These are phyloP conservation scores for Pterostichus madidus DNA, from an alignment of 2,888 invertebrate genomes.

Conservation along the genomic window DNA sequence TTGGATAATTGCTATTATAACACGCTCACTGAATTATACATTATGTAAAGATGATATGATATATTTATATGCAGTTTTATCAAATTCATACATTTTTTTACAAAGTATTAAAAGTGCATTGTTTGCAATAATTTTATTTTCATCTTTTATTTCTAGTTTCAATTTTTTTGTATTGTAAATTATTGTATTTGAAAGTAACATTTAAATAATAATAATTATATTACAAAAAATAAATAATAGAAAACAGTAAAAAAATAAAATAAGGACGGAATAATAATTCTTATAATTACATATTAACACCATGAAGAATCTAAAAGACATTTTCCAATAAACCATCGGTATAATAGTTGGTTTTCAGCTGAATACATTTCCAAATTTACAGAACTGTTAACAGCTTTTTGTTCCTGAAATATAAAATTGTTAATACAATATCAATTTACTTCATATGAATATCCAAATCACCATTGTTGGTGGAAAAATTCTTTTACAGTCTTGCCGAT, in stretches of 20 bases:
- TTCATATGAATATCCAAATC: slow-evolving; percentile 70
- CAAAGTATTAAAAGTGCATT: too few relatives aligned
- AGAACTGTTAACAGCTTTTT: slow-evolving; percentile 75
- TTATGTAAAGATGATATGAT: too few relatives aligned
- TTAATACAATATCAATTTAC: neutral
- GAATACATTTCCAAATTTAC: slow-evolving; percentile 80
- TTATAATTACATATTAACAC: slow-evolving; percentile 80
- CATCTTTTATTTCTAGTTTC: too few relatives aligned
- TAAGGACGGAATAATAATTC: neutral
- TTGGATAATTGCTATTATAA: too few relatives aligned
- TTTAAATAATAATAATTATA: too few relatives aligned
- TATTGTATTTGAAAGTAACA: too few relatives aligned
- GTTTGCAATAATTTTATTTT: too few relatives aligned
- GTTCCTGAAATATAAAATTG: slow-evolving; percentile 61
- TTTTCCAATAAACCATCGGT: slow-evolving; percentile 93
- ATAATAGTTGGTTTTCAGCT: slow-evolving; percentile 85
- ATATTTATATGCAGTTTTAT: too few relatives aligned
- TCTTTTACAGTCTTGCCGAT: slow-evolving; percentile 88
- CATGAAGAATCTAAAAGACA: slow-evolving; percentile 89
- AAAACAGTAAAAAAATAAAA: slow-evolving; percentile 2
- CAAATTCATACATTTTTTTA: too few relatives aligned
- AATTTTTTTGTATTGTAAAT: too few relatives aligned
- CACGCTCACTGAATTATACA: too few relatives aligned
- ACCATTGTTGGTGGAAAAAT: slow-evolving; percentile 88
- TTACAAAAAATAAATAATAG: neutral